These are phyloP conservation scores for Lagocephalus sceleratus DNA, from an alignment of 2,797 vertebrate genomes.

Conservation along the genomic window DNA sequence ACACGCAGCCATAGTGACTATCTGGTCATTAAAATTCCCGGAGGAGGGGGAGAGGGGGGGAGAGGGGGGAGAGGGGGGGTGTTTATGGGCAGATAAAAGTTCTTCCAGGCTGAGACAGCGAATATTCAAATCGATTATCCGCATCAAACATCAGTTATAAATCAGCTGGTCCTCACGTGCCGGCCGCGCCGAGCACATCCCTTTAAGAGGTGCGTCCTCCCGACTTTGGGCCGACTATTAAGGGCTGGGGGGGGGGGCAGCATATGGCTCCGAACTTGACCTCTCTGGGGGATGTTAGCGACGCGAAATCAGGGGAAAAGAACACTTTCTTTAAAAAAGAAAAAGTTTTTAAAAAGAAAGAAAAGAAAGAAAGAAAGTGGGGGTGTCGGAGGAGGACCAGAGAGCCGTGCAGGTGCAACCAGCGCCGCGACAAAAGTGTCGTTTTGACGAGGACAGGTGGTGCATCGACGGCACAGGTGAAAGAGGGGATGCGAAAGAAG, in stretches of 20 bases:
- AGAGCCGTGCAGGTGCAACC: conserved; percentile 23
- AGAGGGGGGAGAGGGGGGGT: too few relatives aligned
- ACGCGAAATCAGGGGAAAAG: too few relatives aligned
- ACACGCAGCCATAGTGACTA: conserved; percentile 3
- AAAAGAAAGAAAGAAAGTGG: conserved; percentile 15
- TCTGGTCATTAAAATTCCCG: conserved; percentile 21
- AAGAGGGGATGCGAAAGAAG: neutral
- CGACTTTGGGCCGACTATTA: conserved; percentile 1
- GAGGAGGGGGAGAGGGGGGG: too few relatives aligned
- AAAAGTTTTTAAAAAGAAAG: neutral
- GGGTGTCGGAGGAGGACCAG: neutral
- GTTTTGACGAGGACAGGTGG: neutral
- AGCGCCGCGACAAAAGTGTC: neutral
- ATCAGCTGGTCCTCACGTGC: conserved; percentile 88
- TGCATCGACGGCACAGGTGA: neutral
- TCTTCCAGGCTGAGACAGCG: neutral
- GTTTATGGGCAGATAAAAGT: neutral
- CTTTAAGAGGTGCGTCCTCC: conserved; percentile 8
- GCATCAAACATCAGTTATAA: conserved; percentile 8
- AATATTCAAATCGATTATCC: conserved; percentile 22
- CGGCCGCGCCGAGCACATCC: neutral
- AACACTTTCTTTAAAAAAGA: too few relatives aligned
- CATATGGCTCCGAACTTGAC: conserved; percentile 1
- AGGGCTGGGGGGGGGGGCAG: too few relatives aligned
- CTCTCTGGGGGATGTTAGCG: neutral